Evolutionary conservation across 2,113 vertebrate species (phyloP), one percentile per base, ranked within the genome.

Genomic region (Malurus cyaneus): DNA sequence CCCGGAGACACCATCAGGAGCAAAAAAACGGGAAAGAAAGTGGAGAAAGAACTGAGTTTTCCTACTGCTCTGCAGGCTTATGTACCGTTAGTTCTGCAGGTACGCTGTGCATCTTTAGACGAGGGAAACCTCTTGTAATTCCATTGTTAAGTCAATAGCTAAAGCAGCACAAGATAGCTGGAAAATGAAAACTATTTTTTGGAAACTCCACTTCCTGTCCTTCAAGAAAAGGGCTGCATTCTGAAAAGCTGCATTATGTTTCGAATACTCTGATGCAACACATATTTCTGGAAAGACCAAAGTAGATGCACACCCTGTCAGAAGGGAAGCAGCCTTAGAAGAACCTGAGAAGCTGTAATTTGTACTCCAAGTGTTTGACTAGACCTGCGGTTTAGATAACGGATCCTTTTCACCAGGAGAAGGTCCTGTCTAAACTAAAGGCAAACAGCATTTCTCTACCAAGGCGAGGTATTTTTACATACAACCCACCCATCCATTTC

Each of bases 1-100:
- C 61, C 53, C 0, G 47, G 14, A 6, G 20, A 26, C 41, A 3
- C 19, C 53, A 8, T 0, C 11, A 5, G 17, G 39, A 53, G 8
- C 0, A 29, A 61, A 39, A 39, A 39, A 1, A 39, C 5, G 3
- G 67, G 20, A 2, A 0, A 8, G 28, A 46, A 28, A 11, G 14
- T 3, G 13, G 39, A 1, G 18, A 65, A 62, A 23, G 11, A 3
- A 8, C 20, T 1, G 44, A 3, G 6, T 46, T 62, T 62, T 42
- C 46, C 67, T 34, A 12, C 20, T 41, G 41, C 23, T 56, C 41
- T 34, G 21, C 76, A 69, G 28, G 23, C 19, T 39, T 64, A 2
- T 8, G 18, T 34, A 69, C 50, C 9, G 1, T 39, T 36, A 65
- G 28, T 29, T 82, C 66, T 44, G n/a, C 32, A 41, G 39, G 50